Evolutionary conservation across 2,888 invertebrate species (phyloP).

Genomic region (Drosophila kokeensis): DNA sequence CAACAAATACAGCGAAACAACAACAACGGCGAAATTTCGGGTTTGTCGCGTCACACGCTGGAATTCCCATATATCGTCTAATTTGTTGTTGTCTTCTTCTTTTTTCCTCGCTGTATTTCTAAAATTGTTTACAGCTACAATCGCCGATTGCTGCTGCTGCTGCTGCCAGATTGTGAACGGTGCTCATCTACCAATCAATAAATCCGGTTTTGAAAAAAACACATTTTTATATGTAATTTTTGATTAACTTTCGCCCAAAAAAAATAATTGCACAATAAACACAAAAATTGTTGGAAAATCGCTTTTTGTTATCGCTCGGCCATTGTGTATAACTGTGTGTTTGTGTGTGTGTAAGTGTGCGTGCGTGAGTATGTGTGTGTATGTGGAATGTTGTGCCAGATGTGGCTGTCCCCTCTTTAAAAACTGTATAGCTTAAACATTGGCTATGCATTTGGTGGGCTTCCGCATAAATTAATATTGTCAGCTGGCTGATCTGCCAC

Average conservation of each 20-base stretch:
- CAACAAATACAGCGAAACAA: conserved; percentile 17
- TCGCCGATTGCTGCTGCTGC: conserved; percentile 17
- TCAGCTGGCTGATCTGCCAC: conserved; percentile 34
- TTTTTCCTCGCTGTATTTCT: conserved; percentile 51
- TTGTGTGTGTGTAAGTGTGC: conserved; percentile 3
- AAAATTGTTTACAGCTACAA: conserved; percentile 78
- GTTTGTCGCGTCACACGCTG: conserved; percentile 76
- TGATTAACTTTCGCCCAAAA: conserved; percentile 77
- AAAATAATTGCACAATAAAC: conserved; percentile 77
- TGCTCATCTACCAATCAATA: conserved; percentile 76
- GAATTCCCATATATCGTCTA: conserved; percentile 80
- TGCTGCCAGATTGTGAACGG: conserved; percentile 19
- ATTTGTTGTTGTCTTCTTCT: conserved; percentile 62
- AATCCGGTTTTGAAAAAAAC: conserved; percentile 74
- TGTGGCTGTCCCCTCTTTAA: conserved; percentile 12
- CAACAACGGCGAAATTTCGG: conserved; percentile 61
- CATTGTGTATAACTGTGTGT: conserved; percentile 7
- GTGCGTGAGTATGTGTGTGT: not conserved
- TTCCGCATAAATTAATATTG: conserved; percentile 52
- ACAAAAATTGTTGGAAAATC: conserved; percentile 53
- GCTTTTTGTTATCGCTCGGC: conserved; percentile 13
- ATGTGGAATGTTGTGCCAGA: conserved; percentile 40
- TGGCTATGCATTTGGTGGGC: conserved; percentile 42
- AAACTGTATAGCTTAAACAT: conserved; percentile 27
- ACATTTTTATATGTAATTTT: conserved; percentile 64